Evolutionary conservation across 2,888 invertebrate genomes (phyloP).

Genomic region (Troides oblongomaculatus): DNA sequence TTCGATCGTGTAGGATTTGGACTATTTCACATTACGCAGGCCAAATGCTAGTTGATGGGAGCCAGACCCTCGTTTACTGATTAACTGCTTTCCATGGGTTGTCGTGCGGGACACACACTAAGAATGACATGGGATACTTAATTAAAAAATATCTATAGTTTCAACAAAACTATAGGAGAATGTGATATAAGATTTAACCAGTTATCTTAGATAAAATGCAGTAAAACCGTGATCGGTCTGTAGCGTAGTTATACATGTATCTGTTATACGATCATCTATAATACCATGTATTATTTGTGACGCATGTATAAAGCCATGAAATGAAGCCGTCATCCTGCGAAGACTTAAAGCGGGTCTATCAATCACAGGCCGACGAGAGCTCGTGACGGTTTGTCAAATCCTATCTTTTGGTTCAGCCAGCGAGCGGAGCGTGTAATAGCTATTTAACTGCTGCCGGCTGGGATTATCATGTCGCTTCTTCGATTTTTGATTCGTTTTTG

Average conservation of each 20-base stretch:
- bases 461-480: constrained; percentile 63
- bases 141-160: too few species aligned
- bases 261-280: neutral
- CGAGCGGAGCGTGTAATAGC: constrained; percentile 75
- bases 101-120: too few species aligned
- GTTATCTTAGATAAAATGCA: neutral
- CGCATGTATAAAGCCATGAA: constrained; percentile 40
- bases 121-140: too few species aligned
- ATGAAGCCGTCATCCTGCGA: constrained; percentile 60
- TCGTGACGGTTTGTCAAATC: constrained; percentile 57
- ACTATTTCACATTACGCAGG: too few species aligned
- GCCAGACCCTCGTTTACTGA: too few species aligned
- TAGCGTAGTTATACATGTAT: neutral
- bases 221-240: constrained; percentile 2
- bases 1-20: too few species aligned
- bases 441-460: constrained; percentile 70
- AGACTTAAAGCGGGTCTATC: constrained; percentile 57
- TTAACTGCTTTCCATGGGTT: too few species aligned
- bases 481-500: constrained; percentile 64
- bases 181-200: too few species aligned
- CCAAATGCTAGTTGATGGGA: too few species aligned
- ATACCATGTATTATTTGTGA: constrained; percentile 14
- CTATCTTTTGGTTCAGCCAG: constrained; percentile 62
- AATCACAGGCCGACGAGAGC: constrained; percentile 58
- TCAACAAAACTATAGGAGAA: too few species aligned